Base-by-base conservation (phyloP, 1,140 invertebrate species). In the Thaumatotibia leucotreta region DNA sequence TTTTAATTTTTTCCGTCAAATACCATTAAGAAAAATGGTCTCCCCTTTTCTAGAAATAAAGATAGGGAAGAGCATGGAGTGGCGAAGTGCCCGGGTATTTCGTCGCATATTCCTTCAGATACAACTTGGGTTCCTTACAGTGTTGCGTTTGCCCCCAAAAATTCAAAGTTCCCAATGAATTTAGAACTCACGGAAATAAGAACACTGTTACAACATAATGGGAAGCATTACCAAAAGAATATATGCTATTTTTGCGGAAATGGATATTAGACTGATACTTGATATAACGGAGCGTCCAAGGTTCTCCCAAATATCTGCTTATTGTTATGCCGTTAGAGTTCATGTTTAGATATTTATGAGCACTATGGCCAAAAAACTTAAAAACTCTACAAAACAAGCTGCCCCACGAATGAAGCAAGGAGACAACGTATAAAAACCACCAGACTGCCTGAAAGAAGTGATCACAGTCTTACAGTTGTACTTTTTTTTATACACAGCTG, bases 181-280 rank as follows among this genome's bases (percentile, higher is more conserved):
- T 67, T 23, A 63, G 66, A 32, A 27, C 14, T 23, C 66, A 67
- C 17, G 4, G 24, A 17, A 0, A 14, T 61, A 0, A 45, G 33
- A 20, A 10, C 29, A 6, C 64, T 66, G 11, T 61, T 6, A 9
- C 23, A 23, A 23, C 64, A 66, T 23, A 14, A 14, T 20, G 32
- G 22, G 1, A 24, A 4, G 3, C 64, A 66, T 23, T 61, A 24
- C 31, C n/a, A 1, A 3, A 66, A 61, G 17, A n/a, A 66, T 17
- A 66, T 61, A 9, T 66, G 64, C 14, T 31, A 66, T 20, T 22
- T 29, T 20, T 66, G 64, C 52, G 64, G 33, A 8, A 58, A 45
- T 20, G 23, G 27, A 11, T 66, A 35, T 20, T 52, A 54, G 11
- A 63, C 61, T 5, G n/a, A n/a, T n/a, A n/a, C n/a, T n/a, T n/a